Percentiles rank a stretch among this genome's conserved stretches.
Conservation (phyloP, 2,797 vertebrate genomes). For the Onychomys torridus region DNA sequence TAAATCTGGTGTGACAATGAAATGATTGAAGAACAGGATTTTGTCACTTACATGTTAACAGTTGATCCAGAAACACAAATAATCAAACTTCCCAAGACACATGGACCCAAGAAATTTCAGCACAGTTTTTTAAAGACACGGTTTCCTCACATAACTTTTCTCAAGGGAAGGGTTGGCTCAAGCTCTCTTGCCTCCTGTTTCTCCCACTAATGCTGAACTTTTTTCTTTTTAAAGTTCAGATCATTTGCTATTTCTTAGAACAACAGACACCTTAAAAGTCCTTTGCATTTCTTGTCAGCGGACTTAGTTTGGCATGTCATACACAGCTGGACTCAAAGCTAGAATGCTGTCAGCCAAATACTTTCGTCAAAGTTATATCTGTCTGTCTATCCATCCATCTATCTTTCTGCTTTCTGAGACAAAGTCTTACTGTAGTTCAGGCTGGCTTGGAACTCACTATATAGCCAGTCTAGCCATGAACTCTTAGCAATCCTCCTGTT, state of each 20-base stretch:
- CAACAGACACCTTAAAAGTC: neutral
- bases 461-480: neutral
- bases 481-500: neutral
- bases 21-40: constrained; percentile 11
- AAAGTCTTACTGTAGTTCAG: neutral
- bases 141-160: neutral
- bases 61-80: constrained; percentile 21
- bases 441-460: neutral
- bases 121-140: constrained; percentile 31
- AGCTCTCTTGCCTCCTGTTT: neutral
- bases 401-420: neutral
- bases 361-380: neutral
- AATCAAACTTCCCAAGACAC: neutral
- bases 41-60: constrained; percentile 27
- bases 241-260: neutral
- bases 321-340: constrained; percentile 56
- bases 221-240: neutral
- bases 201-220: constrained; percentile 2
- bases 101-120: constrained; percentile 24
- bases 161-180: constrained; percentile 2
- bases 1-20: constrained; percentile 22
- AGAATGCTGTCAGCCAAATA: constrained; percentile 48
- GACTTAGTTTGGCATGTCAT: constrained; percentile 48
- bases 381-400: neutral
- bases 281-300: constrained; percentile 34